These are phyloP conservation scores for Epizoanthus ramosus DNA, from an alignment of 92 coral and sea anemone genomes.

Conservation along the genomic window DNA sequence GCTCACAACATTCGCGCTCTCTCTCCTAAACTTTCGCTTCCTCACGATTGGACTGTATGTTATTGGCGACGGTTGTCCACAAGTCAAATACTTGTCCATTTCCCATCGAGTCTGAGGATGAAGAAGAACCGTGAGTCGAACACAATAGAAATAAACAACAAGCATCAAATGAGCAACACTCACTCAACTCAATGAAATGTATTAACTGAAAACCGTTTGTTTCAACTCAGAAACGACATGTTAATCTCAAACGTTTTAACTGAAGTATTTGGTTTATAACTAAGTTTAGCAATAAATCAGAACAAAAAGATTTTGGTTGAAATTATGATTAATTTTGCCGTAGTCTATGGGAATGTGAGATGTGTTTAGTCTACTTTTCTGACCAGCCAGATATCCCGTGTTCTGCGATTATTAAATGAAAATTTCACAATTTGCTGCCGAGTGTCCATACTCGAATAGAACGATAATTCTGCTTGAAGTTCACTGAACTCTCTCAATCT, in stretches of 20 bases:
- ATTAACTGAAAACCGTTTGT: background rate
- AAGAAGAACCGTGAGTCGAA: conserved; percentile 18
- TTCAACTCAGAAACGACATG: background rate
- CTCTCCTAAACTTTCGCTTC: conserved; percentile 95
- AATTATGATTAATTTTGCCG: background rate
- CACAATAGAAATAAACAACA: background rate
- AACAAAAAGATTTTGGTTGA: background rate
- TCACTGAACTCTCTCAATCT: conserved; percentile 3
- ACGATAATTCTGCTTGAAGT: background rate
- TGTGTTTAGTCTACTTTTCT: background rate
- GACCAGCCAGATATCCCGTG: background rate
- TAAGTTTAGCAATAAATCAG: background rate
- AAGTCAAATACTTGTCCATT: conserved; percentile 91
- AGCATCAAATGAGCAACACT: conserved; percentile 39
- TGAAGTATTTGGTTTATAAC: no score
- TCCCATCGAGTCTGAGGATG: conserved; percentile 82
- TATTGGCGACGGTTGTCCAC: conserved; percentile 86
- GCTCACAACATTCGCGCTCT: conserved; percentile 97
- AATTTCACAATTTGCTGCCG: background rate
- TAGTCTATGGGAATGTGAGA: conserved; percentile 11
- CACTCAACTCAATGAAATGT: background rate
- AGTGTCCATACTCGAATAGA: background rate
- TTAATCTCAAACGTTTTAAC: conserved; percentile 18
- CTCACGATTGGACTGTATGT: conserved; percentile 78
- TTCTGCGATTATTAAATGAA: background rate